Percentiles rank a stretch among this genome's conserved stretches.
Evolutionary conservation across 2,797 vertebrate genomes (phyloP).

Genomic region (Discoglossus pictus): DNA sequence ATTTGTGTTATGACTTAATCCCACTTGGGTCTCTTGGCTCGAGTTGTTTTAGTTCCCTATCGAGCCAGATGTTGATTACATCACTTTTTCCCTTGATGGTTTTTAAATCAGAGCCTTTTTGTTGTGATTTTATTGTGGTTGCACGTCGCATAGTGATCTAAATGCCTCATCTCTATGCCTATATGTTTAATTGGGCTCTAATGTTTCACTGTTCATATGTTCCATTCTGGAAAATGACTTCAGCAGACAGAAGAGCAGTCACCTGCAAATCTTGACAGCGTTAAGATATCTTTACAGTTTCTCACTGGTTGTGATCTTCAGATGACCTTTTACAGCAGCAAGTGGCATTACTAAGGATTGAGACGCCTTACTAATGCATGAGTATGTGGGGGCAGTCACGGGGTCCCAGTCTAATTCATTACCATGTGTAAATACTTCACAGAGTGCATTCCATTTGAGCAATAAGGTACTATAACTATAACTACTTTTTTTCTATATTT

Average conservation of each 20-base stretch:
- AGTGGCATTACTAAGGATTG: no score
- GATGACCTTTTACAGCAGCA: no score
- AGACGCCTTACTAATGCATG: no score
- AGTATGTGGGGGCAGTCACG: no score
- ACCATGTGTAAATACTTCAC: no score
- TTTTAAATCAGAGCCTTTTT: constrained; percentile 61
- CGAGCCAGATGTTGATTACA: constrained; percentile 64
- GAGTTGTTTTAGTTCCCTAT: constrained; percentile 32
- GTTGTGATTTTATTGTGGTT: constrained; percentile 33
- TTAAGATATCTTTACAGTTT: constrained; percentile 4
- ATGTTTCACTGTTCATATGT: constrained; percentile 63
- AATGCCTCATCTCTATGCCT: constrained; percentile 53
- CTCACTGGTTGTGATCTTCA: not conserved
- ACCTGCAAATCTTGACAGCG: constrained; percentile 8
- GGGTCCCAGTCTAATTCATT: no score
- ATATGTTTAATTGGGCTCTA: constrained; percentile 62
- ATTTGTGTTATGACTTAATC: constrained; percentile 50
- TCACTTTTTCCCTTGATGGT: constrained; percentile 57
- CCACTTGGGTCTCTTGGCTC: constrained; percentile 26
- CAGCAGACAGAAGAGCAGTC: constrained; percentile 8
- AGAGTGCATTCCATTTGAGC: no score
- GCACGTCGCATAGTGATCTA: constrained; percentile 55
- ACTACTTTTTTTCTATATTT: no score
- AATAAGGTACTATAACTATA: no score
- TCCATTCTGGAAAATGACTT: constrained; percentile 59